Percentiles rank a stretch among this genome's conserved stretches.
These are phyloP conservation scores for Heliopora coerulea DNA, from an alignment of 92 coral and sea anemone genomes.

Conservation along the genomic window DNA sequence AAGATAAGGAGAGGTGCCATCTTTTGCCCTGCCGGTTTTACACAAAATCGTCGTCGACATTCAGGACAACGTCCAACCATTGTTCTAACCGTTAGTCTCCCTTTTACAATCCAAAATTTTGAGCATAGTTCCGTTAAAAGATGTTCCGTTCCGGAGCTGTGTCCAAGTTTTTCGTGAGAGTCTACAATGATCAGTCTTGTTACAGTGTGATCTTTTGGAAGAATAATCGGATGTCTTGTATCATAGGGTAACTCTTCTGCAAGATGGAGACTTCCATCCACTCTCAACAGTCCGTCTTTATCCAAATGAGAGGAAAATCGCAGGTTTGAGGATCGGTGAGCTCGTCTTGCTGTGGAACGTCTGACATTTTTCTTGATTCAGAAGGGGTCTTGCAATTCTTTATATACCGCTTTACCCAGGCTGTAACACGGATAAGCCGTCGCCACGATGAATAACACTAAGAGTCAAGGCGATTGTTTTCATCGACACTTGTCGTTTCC, in stretches of 20 bases:
- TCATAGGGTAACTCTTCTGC: constrained; percentile 54
- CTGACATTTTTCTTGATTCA: not conserved
- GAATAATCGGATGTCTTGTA: constrained; percentile 46
- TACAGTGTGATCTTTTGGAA: constrained; percentile 48
- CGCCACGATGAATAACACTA: constrained; percentile 32
- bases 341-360: constrained; percentile 3
- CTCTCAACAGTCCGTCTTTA: constrained; percentile 37
- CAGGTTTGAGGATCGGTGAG: constrained; percentile 21
- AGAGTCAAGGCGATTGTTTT: constrained; percentile 31
- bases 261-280: constrained; percentile 43
- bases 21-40: constrained; percentile 43
- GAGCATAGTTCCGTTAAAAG: constrained; percentile 45
- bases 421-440: constrained; percentile 42
- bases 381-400: constrained; percentile 31
- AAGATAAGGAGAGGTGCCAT: constrained; percentile 56
- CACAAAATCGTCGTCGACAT: constrained; percentile 48
- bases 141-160: constrained; percentile 58
- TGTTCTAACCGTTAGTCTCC: constrained; percentile 46
- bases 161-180: constrained; percentile 48
- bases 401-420: constrained; percentile 44
- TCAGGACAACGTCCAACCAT: constrained; percentile 33
- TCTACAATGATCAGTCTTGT: constrained; percentile 38
- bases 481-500: not conserved
- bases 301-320: constrained; percentile 40
- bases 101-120: constrained; percentile 50